Base-by-base conservation (phyloP, 2,888 invertebrate genomes). In the Euphydryas editha region DNA sequence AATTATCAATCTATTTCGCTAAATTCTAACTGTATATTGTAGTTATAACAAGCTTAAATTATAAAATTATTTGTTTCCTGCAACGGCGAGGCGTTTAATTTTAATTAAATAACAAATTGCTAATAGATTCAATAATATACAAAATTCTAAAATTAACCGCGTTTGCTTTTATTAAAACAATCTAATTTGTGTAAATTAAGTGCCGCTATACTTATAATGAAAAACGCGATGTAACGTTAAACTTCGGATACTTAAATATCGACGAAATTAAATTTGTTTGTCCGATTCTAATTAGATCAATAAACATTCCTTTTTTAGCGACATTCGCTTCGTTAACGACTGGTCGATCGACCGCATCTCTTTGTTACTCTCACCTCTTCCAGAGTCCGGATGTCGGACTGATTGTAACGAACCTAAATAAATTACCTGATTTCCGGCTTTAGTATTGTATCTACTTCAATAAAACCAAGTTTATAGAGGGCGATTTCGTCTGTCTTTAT, bases 401-500 rank as follows among this genome's bases (percentile, higher is more conserved):
- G 72, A 79, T 77, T 73, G 72, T 71, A 76, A 73, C 78, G 73
- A 71, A 78, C 78, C 81, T 78, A 78, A 79, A 79, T 81, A 81
- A 82, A 83, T 78, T 73, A 76, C 73, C 59, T 67, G 56, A 63
- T 70, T 64, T 67, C 67, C 69, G 60, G 24, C 47, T 47, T 11
- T 47, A 44, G 67, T 39, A 59, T 59, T 77, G 59, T 65, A 68
- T 59, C 59, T 46, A 67, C 62, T 59, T 55, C 59, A 62, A 62
- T 67, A 62, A 62, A 67, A 62, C 59, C 24, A 37, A 30, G 46
- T 67, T 62, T 56, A 58, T 55, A 58, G 18, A 54, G 46, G 58
- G 51, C 55, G 21, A 62, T 67, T 59, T 54, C 55, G 55, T 54
- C 30, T 18, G 46, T 39, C 39, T 62, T 59, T 30, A 61, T 62